phyloP scores from a whole-genome alignment of 2,113 vertebrate genomes.

The Alces alces region DNA sequence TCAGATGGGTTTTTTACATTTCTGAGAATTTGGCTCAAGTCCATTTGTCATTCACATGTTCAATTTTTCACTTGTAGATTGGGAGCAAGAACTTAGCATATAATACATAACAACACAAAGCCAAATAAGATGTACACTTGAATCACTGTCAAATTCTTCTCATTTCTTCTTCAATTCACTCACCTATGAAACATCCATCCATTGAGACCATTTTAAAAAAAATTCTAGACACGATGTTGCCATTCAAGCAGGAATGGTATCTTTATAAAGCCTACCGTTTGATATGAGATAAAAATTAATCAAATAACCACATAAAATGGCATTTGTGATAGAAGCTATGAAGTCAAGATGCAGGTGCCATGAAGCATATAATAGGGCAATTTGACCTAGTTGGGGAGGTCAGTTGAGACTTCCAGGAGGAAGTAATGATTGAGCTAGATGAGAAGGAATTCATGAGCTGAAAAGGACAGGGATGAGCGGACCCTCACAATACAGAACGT shows the following conservation, averaged over 20 bases:
- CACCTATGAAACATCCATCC: not conserved
- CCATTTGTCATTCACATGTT: not conserved
- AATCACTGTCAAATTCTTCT: not conserved
- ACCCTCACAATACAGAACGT: accelerated
- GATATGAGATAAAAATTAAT: not conserved
- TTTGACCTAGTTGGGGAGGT: not conserved
- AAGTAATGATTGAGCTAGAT: not conserved
- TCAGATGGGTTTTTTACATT: not conserved
- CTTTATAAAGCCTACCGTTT: not conserved
- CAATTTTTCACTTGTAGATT: not conserved
- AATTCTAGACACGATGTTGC: not conserved
- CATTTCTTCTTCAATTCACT: not conserved
- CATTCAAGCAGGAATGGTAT: not conserved
- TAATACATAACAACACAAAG: not conserved
- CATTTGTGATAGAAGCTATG: not conserved
- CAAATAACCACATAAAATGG: not conserved
- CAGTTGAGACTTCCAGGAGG: not conserved
- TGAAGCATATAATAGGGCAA: not conserved
- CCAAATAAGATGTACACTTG: not conserved
- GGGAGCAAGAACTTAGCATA: not conserved
- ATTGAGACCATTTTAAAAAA: not conserved
- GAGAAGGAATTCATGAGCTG: not conserved
- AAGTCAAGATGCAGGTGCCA: not conserved
- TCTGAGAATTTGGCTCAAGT: not conserved
- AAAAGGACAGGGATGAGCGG: not conserved